These are phyloP conservation scores for Amphilophus citrinellus DNA, from an alignment of 2,113 vertebrate species.

Conservation along the genomic window DNA sequence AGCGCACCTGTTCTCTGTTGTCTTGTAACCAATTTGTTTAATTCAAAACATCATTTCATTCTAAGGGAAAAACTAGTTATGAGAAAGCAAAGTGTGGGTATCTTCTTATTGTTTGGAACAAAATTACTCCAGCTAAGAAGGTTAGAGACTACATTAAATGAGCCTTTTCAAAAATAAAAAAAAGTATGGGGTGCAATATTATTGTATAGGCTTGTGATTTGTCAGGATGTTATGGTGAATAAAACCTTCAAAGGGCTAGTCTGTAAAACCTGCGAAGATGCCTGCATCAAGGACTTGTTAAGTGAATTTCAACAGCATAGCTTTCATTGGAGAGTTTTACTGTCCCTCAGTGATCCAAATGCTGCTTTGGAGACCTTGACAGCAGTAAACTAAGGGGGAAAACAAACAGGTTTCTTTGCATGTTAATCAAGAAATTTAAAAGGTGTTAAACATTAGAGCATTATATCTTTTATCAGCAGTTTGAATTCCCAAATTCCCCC, in stretches of 20 bases:
- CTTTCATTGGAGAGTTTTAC: slow-evolving; percentile 10
- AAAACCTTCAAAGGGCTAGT: neutral
- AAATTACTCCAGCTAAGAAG: slow-evolving; percentile 12
- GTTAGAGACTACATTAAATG: slow-evolving; percentile 5
- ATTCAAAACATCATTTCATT: neutral
- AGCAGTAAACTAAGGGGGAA: neutral
- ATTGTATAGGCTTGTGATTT: neutral
- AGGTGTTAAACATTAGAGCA: slow-evolving; percentile 9
- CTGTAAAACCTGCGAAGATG: slow-evolving; percentile 8
- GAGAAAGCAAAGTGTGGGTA: neutral
- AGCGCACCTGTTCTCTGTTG: slow-evolving; percentile 12
- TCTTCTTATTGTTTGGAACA: neutral
- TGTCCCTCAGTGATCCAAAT: neutral
- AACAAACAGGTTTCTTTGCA: neutral
- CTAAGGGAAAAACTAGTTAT: neutral
- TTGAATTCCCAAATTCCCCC: neutral
- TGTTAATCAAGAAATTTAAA: slow-evolving; percentile 26
- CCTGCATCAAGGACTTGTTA: neutral
- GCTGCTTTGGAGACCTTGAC: neutral
- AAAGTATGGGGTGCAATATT: neutral
- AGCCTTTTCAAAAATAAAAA: neutral
- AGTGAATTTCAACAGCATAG: neutral
- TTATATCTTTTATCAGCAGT: slow-evolving; percentile 13
- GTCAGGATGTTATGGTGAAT: slow-evolving; percentile 3
- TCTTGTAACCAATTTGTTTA: slow-evolving; percentile 7